Evolutionary conservation across 2,888 invertebrate species (phyloP).

Genomic region (Drosophila gaucha): DNA sequence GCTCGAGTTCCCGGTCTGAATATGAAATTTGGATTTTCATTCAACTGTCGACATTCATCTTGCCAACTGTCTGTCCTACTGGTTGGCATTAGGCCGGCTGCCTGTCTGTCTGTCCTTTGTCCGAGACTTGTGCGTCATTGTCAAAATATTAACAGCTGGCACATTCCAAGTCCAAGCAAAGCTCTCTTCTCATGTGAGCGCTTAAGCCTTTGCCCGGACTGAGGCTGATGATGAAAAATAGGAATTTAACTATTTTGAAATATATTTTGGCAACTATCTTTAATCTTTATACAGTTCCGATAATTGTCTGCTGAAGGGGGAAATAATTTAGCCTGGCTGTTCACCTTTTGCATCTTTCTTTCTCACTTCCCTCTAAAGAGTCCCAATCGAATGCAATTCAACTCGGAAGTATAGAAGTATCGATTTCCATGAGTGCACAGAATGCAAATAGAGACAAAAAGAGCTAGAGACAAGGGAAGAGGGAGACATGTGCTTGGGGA

Average conservation of each 20-base stretch:
- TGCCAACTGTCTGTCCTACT: conserved; percentile 75
- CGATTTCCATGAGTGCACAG: conserved; percentile 51
- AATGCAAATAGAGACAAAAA: conserved; percentile 11
- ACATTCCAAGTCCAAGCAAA: conserved; percentile 56
- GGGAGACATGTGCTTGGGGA: conserved; percentile 22
- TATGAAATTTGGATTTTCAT: conserved; percentile 76
- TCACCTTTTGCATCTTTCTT: background rate
- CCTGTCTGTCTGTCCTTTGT: conserved; percentile 40
- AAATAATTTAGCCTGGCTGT: background rate
- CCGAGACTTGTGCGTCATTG: conserved; percentile 76
- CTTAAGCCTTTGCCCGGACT: conserved; percentile 52
- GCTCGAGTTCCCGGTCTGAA: conserved; percentile 66
- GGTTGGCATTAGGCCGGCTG: conserved; percentile 61
- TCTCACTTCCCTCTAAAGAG: background rate
- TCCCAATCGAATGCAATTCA: conserved; percentile 37
- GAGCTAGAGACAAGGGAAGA: background rate
- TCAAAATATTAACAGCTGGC: conserved; percentile 80
- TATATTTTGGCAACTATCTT: conserved; percentile 51
- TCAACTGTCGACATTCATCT: conserved; percentile 78
- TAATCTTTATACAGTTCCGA: background rate
- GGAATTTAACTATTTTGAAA: conserved; percentile 74
- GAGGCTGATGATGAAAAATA: conserved; percentile 68
- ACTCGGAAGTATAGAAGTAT: conserved; percentile 43
- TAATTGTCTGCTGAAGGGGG: background rate
- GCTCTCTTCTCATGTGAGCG: conserved; percentile 51